phyloP scores from a whole-genome alignment of 2,888 invertebrate species.

The Lasioglossum villosulum region DNA sequence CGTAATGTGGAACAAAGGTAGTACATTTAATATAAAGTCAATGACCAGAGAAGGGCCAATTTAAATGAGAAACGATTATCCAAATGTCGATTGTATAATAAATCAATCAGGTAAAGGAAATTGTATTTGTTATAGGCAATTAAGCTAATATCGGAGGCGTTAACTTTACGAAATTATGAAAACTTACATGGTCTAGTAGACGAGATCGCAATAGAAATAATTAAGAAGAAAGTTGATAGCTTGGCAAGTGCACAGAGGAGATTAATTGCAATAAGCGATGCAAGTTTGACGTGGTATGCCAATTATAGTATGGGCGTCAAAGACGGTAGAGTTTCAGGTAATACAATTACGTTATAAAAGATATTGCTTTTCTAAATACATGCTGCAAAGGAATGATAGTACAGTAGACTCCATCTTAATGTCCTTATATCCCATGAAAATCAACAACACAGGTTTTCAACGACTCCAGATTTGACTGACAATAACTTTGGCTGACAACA shows the following conservation, averaged over 20 bases:
- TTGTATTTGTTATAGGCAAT: constrained; percentile 81
- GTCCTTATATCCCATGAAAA: too few relatives aligned
- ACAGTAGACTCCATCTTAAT: background rate
- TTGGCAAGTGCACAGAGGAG: constrained; percentile 68
- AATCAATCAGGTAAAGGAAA: background rate
- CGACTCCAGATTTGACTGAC: too few relatives aligned
- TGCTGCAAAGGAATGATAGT: background rate
- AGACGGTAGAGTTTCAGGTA: constrained; percentile 17
- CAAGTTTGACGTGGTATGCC: constrained; percentile 40
- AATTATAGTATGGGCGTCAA: constrained; percentile 26
- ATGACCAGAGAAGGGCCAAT: background rate
- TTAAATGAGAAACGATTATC: background rate
- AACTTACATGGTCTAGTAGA: constrained; percentile 83
- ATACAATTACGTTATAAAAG: background rate
- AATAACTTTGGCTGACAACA: too few relatives aligned
- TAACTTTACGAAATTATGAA: constrained; percentile 84
- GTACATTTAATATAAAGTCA: background rate
- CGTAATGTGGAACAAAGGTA: background rate
- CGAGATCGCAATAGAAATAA: constrained; percentile 79
- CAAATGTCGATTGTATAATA: too few relatives aligned
- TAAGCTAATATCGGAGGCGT: constrained; percentile 80
- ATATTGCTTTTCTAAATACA: background rate
- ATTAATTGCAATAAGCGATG: constrained; percentile 57
- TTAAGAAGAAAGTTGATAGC: constrained; percentile 78
- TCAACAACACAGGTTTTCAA: too few relatives aligned